phyloP scores from a whole-genome alignment of 2,888 invertebrate genomes.

The Odontomyia ornata region DNA sequence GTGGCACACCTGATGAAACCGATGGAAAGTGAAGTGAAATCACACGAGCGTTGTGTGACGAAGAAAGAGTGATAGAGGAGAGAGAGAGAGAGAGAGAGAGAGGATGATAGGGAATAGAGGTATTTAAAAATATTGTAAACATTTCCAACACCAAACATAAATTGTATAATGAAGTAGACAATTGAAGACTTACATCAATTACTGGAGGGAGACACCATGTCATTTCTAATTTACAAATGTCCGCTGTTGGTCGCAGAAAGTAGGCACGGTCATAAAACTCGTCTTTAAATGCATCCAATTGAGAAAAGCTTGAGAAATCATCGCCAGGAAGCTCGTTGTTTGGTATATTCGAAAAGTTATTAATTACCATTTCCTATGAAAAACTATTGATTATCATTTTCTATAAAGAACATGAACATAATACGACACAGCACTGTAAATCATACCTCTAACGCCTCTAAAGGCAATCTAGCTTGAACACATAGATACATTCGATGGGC shows the following conservation, averaged over 20 bases:
- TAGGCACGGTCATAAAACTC: slow-evolving; percentile 65
- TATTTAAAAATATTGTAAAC: no score
- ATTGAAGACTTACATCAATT: slow-evolving; percentile 51
- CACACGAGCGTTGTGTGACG: no score
- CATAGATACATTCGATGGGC: slow-evolving; percentile 89
- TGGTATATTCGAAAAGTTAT: slow-evolving; percentile 75
- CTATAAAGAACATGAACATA: no score
- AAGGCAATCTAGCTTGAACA: slow-evolving; percentile 71
- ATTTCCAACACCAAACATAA: no score
- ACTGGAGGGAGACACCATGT: slow-evolving; percentile 62
- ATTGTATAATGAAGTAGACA: no score
- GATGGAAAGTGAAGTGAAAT: no score
- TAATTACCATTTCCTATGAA: slow-evolving; percentile 59
- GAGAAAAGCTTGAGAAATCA: slow-evolving; percentile 68
- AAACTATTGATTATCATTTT: no score
- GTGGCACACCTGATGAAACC: no score
- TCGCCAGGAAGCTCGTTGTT: slow-evolving; percentile 71
- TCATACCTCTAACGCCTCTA: slow-evolving; percentile 60
- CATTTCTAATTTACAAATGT: slow-evolving; percentile 71
- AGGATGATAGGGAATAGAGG: no score
- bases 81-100: no score
- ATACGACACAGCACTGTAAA: no score
- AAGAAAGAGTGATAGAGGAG: no score
- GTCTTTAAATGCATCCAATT: slow-evolving; percentile 57
- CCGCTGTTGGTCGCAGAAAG: slow-evolving; percentile 79